Evolutionary conservation across 2,113 vertebrate species (phyloP), one percentile per base, ranked within the genome.

Genomic region (Gulo gulo): DNA sequence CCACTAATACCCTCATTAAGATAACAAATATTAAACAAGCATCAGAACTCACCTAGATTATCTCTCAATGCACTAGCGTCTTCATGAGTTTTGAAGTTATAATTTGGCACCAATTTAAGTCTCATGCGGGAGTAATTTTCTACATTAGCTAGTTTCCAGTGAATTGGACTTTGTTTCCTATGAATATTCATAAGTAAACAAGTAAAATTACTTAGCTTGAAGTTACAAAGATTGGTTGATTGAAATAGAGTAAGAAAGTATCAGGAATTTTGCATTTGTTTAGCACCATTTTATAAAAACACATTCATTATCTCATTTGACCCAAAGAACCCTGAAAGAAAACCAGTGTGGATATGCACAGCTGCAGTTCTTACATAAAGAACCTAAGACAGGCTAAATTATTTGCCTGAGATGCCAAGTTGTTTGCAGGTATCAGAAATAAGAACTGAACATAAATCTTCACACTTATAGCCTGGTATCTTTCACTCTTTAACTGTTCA

Each of bases 41-140:
- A 83, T 34, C 15, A 20, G 63, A 78, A 92, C 98, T 99, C 97
- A 99, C 99, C 99, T 82, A 99, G 98, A 98, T 99, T 99, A 98
- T 99, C 99, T 97, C 99, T 99, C 93, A 99, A 99, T 87, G 99
- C 99, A 88, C 99, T 99, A 98, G 99, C 99, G 89, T 99, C 99
- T 88, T 98, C 97, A 92, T 99, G 99, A 34, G 98, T 98, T 96
- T 98, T 99, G 97, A 99, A 99, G 98, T 99, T 99, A 98, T 99
- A 99, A 98, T 99, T 99, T 31, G 99, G 99, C 47, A 99, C 99
- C 78, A 99, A 98, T 98, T 99, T 99, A 91, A 99, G 99, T 97
- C 99, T 99, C 99, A 99, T 99, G 69, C 99, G 99, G 42, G 99
- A 99, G 98, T 99, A 99, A 98, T 99, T 99, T 98, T 99, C 99